Percentiles rank a stretch among this genome's conserved stretches.
These are phyloP conservation scores for Ceyx margarethae DNA, from an alignment of 2,113 vertebrate species.

Conservation along the genomic window DNA sequence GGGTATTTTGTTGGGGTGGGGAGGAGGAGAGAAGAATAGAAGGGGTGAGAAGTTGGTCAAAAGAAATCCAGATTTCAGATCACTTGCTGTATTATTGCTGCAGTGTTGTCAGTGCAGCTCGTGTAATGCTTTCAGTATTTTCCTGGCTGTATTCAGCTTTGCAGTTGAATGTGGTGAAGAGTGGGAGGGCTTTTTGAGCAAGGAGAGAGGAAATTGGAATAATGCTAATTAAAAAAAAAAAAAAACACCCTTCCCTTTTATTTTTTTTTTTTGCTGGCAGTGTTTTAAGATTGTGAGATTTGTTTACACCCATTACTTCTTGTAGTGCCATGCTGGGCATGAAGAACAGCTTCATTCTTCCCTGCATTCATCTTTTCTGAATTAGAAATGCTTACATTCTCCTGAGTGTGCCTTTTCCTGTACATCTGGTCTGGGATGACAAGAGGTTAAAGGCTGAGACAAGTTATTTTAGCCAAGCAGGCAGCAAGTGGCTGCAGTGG, in stretches of 20 bases:
- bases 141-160: not conserved
- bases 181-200: not conserved
- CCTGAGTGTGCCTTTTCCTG: not conserved
- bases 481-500: slow-evolving; percentile 8
- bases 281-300: not conserved
- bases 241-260: not conserved
- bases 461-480: not conserved
- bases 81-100: not conserved
- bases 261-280: not conserved
- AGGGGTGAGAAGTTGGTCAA: slow-evolving; percentile 14
- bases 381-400: not conserved
- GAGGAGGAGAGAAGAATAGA: not conserved
- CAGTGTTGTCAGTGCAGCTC: not conserved
- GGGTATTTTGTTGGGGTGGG: slow-evolving; percentile 5
- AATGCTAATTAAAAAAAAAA: not conserved
- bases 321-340: not conserved
- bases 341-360: slow-evolving; percentile 44
- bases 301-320: slow-evolving; percentile 48
- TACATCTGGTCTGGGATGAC: not conserved
- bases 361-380: not conserved
- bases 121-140: slow-evolving; percentile 28
- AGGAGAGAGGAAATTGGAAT: not conserved
- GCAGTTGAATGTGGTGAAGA: not conserved
- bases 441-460: not conserved
- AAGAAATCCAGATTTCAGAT: slow-evolving; percentile 20